Evolutionary conservation across 1,140 invertebrate genomes (phyloP), one percentile per base, ranked within the genome.

Genomic region (Thaumetopoea pityocampa): DNA sequence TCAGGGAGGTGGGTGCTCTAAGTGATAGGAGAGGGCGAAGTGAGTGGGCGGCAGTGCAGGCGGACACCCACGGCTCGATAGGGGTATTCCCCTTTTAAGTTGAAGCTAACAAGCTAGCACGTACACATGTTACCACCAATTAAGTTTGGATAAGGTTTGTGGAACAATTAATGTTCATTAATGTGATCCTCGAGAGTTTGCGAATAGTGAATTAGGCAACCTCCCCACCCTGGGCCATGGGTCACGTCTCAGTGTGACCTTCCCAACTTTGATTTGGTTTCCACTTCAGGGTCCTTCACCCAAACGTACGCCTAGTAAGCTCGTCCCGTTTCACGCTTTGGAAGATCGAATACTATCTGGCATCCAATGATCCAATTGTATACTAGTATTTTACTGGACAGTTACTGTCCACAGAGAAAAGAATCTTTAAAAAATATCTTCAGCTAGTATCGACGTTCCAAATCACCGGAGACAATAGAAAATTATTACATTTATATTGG

Each of bases 181-280:
- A 67, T 66, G 64, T 57, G 53, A 46, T 53, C 52, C 57, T 71
- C 50, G 62, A 60, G 59, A 58, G 51, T 55, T 66, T 51, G 65
- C 54, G 51, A 52, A 48, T 57, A 55, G 51, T 48, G 45, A 68
- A 61, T 62, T 37, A 64, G 48, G 59, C 58, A 68, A 71, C 61
- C 56, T 65, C 61, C 61, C 63, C 61, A 60, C 56, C 51, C 47
- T 56, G 63, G 71, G 61, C 72, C 58, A 79, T 82, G 87, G 85
- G 85, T 87, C 88, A 89, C 88, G 88, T 89, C 87, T 84, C 87
- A 82, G 59, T 76, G 88, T 89, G 87, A 88, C 87, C 87, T 89
- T 89, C 67, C 61, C 77, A 86, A 87, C 87, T 84, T 89, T 89
- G 89, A 91, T 90, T 91, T 90, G 89, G 89, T 90, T 90, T 91